phyloP scores from a whole-genome alignment of 2,113 vertebrate genomes.

The Psittacus erithacus region DNA sequence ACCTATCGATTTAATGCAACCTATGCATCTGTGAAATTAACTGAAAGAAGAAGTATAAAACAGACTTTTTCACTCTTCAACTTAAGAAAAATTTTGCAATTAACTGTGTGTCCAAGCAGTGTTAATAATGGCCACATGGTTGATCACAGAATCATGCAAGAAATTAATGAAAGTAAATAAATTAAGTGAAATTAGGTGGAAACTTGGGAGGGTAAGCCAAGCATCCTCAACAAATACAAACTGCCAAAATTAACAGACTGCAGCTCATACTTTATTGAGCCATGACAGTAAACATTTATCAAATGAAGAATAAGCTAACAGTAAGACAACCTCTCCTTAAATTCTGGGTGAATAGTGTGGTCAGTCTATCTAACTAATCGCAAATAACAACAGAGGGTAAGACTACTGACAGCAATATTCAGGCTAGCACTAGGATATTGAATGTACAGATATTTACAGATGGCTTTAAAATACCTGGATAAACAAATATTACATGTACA shows the following conservation, averaged over 20 bases:
- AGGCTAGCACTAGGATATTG: background rate
- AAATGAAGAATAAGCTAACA: slow-evolving; percentile 57
- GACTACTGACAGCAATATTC: background rate
- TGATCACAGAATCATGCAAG: slow-evolving; percentile 45
- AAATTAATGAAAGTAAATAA: slow-evolving; percentile 72
- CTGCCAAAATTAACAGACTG: slow-evolving; percentile 69
- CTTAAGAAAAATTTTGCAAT: slow-evolving; percentile 25
- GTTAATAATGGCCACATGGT: slow-evolving; percentile 36
- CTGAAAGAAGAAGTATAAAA: slow-evolving; percentile 50
- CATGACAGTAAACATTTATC: slow-evolving; percentile 73
- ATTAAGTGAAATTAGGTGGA: slow-evolving; percentile 66
- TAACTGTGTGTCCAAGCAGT: slow-evolving; percentile 51
- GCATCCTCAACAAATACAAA: slow-evolving; percentile 49
- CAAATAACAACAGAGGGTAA: background rate
- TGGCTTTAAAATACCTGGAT: slow-evolving; percentile 10
- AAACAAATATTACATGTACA: slow-evolving; percentile 7
- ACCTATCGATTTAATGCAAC: background rate
- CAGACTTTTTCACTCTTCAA: slow-evolving; percentile 11
- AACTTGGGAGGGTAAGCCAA: slow-evolving; percentile 61
- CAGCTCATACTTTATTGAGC: slow-evolving; percentile 63
- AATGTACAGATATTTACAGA: background rate
- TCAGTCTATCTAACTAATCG: slow-evolving; percentile 52
- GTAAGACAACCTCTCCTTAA: slow-evolving; percentile 41
- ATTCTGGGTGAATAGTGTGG: slow-evolving; percentile 1
- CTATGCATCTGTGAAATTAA: background rate